Percentiles rank a stretch among this genome's conserved stretches.
phyloP scores from a whole-genome alignment of 2,888 invertebrate species.

The Spialia ferax region DNA sequence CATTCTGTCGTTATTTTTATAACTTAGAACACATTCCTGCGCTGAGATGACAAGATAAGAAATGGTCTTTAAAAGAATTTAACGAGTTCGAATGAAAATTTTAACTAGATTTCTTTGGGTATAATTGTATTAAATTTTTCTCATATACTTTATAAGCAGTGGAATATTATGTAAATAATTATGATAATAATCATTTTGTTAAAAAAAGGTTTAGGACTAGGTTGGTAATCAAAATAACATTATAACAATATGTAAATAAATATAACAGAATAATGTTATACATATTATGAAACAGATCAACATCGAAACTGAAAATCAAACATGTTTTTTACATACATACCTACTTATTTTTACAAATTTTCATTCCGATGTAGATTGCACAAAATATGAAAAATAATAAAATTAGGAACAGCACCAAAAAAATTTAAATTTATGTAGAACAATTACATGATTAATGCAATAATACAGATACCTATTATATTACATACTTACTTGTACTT shows the following conservation, averaged over 20 bases:
- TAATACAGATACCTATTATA: background rate
- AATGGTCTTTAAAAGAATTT: background rate
- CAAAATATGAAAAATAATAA: background rate
- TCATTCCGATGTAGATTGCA: background rate
- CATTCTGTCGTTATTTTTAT: too few species aligned
- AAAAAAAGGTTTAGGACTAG: too few species aligned
- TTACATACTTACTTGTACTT: too few species aligned
- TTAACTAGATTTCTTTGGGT: background rate
- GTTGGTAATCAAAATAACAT: background rate
- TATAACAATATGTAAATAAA: background rate
- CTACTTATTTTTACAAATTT: background rate
- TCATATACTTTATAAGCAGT: background rate
- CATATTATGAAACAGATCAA: background rate
- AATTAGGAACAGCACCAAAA: slow-evolving; percentile 6
- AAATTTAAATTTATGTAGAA: background rate
- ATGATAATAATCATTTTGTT: background rate
- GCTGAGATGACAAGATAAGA: background rate
- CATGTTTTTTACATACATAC: background rate
- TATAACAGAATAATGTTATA: background rate
- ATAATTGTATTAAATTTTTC: background rate
- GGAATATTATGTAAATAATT: background rate
- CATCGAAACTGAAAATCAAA: background rate
- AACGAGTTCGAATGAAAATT: background rate
- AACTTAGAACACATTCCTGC: too few species aligned
- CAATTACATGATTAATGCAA: background rate